Evolutionary conservation across 2,113 vertebrate genomes (phyloP).

Genomic region (Ovis canadensis): DNA sequence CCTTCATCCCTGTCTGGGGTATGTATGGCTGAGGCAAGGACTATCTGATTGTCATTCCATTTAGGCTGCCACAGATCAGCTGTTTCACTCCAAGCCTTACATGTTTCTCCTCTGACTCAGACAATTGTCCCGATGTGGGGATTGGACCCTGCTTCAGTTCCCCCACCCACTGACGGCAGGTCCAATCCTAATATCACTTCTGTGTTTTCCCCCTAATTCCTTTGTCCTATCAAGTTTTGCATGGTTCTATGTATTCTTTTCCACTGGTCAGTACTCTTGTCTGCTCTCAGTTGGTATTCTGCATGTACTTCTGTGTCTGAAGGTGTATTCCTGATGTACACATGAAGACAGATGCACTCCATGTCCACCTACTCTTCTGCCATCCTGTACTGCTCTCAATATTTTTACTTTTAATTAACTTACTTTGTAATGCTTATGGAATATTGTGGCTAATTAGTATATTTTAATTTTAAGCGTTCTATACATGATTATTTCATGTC

Average conservation of each 20-base stretch:
- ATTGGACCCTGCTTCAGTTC: neutral
- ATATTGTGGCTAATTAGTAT: neutral
- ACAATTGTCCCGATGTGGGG: neutral
- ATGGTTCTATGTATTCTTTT: neutral
- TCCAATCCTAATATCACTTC: neutral
- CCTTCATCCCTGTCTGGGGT: fast-evolving
- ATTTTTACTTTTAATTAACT: neutral
- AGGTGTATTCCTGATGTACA: neutral
- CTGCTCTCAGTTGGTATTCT: neutral
- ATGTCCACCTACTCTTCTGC: neutral
- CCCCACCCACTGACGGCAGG: neutral
- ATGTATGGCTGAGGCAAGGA: neutral
- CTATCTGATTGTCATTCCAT: neutral
- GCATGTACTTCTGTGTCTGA: neutral
- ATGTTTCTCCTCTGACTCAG: neutral
- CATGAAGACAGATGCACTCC: neutral
- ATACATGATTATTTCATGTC: neutral
- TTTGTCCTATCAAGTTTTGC: neutral
- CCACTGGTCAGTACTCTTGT: neutral
- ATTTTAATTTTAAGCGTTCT: neutral
- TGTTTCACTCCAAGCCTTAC: neutral
- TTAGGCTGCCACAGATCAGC: neutral
- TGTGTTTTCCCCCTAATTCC: neutral
- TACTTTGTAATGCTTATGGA: neutral
- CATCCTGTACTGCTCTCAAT: neutral